Percentiles rank a stretch among this genome's conserved stretches.
These are phyloP conservation scores for Trachelus stipa DNA, from an alignment of 2,888 invertebrate species.

Conservation along the genomic window DNA sequence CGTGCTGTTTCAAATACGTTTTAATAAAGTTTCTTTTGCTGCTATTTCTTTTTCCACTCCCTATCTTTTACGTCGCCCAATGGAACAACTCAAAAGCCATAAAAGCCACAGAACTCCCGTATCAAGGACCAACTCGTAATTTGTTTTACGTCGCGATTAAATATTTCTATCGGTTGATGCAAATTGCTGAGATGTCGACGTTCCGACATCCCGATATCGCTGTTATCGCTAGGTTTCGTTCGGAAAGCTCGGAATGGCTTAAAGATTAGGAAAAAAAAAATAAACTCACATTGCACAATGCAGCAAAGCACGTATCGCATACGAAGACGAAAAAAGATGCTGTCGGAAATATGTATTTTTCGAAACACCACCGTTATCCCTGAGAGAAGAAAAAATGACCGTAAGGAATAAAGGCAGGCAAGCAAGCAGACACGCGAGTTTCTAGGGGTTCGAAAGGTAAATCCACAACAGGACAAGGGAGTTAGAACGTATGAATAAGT, in stretches of 20 bases:
- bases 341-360: not conserved
- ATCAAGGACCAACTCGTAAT: not conserved
- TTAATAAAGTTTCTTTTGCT: constrained; percentile 51
- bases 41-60: not conserved
- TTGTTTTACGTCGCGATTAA: not conserved
- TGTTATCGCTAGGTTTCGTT: not conserved
- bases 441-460: not conserved
- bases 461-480: not conserved
- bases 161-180: not conserved
- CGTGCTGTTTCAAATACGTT: constrained; percentile 42
- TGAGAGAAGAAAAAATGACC: not conserved
- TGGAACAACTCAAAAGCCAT: not conserved
- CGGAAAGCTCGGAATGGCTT: not conserved
- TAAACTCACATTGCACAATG: not conserved
- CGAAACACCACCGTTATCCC: not conserved
- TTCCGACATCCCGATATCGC: not conserved
- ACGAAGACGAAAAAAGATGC: not conserved
- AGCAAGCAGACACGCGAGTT: not conserved
- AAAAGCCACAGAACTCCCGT: not conserved
- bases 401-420: not conserved
- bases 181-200: not conserved
- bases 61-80: not conserved
- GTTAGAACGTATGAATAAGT: not conserved
- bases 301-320: not conserved
- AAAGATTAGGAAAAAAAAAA: not conserved